Evolutionary conservation across 2,113 vertebrate genomes (phyloP).

Genomic region (Isurus oxyrinchus): DNA sequence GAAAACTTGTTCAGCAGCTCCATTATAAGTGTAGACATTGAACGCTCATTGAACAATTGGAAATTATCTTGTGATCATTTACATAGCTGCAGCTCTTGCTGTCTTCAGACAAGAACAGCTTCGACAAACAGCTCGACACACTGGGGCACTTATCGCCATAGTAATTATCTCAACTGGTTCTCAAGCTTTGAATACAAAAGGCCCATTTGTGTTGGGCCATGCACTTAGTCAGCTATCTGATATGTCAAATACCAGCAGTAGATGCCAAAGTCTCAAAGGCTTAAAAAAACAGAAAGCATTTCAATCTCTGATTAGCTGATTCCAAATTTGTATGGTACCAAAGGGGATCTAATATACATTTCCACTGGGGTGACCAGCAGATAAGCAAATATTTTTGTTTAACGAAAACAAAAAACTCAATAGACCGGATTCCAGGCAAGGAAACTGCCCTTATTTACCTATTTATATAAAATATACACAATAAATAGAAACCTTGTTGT

Average conservation of each 20-base stretch:
- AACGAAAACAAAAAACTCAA: not conserved
- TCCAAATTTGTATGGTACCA: not conserved
- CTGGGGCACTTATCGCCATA: not conserved
- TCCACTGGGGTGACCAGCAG: not conserved
- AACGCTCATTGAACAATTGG: not conserved
- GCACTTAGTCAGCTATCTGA: not conserved
- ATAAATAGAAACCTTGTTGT: not conserved
- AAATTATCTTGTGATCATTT: not conserved
- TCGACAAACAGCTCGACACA: not conserved
- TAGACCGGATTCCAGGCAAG: not conserved
- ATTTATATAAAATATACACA: not conserved
- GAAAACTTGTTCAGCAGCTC: not conserved
- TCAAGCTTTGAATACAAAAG: conserved; percentile 32
- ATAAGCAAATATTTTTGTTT: conserved; percentile 26
- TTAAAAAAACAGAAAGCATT: conserved; percentile 27
- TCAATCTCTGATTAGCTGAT: conserved; percentile 10
- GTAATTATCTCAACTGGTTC: conserved; percentile 7
- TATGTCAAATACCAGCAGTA: conserved; percentile 5
- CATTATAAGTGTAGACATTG: not conserved
- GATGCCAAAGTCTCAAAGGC: conserved; percentile 10
- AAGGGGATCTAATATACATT: not conserved
- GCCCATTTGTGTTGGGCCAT: not conserved
- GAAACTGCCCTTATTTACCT: not conserved
- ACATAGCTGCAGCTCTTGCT: not conserved
- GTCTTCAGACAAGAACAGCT: not conserved